These are phyloP conservation scores for Cisticola juncidis DNA, from an alignment of 2,113 vertebrate genomes.

Conservation along the genomic window DNA sequence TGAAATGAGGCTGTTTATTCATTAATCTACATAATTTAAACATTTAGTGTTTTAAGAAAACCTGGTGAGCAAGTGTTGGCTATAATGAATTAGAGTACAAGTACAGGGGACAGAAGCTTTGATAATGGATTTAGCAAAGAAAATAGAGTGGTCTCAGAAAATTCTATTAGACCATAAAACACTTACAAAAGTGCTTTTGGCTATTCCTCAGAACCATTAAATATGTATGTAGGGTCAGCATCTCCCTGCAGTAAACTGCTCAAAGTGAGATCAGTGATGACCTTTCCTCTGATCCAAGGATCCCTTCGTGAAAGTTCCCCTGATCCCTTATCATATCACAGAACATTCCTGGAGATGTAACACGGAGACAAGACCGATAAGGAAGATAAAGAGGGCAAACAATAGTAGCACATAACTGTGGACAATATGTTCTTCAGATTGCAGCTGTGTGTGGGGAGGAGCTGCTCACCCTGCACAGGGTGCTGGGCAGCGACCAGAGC, in stretches of 20 bases:
- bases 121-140: neutral
- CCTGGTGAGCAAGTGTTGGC: neutral
- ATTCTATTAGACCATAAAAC: neutral
- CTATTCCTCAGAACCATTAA: neutral
- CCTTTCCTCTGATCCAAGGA: neutral
- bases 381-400: neutral
- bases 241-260: neutral
- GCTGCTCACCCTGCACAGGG: too few relatives aligned
- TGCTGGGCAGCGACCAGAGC: too few relatives aligned
- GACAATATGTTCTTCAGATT: accelerated
- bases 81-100: neutral
- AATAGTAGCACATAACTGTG: neutral
- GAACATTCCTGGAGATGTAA: neutral
- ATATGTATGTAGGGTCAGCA: neutral
- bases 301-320: neutral
- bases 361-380: neutral
- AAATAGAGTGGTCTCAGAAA: neutral
- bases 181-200: neutral
- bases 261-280: constrained; percentile 1
- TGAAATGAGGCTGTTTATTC: neutral
- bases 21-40: neutral
- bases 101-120: neutral
- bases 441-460: neutral
- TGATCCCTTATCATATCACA: neutral
- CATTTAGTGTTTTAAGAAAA: neutral